phyloP scores from a whole-genome alignment of 2,113 vertebrate genomes.

The Lonchura striata region DNA sequence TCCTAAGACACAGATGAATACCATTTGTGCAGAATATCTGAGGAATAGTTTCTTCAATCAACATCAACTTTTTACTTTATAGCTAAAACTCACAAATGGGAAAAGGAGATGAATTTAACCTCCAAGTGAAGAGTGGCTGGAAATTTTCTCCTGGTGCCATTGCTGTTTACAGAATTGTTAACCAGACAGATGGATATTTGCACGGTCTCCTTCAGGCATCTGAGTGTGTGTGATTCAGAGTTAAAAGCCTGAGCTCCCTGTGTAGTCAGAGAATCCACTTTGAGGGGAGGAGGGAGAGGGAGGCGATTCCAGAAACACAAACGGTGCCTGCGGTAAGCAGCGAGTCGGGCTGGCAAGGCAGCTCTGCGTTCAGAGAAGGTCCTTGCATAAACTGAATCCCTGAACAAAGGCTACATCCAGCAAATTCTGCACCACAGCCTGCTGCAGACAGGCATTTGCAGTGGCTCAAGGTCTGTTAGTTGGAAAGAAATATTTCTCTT shows the following conservation, averaged over 20 bases:
- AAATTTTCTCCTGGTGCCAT: background rate
- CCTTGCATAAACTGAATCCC: constrained; percentile 15
- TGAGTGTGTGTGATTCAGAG: background rate
- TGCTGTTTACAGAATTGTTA: constrained; percentile 29
- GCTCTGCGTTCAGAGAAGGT: background rate
- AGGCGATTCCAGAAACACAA: background rate
- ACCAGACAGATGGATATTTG: constrained; percentile 11
- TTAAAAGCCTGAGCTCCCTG: constrained; percentile 43
- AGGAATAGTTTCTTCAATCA: constrained; percentile 36
- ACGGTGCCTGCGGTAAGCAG: background rate
- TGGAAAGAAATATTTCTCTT: background rate
- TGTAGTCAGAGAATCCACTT: constrained; percentile 1
- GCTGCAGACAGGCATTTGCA: background rate
- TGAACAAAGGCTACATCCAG: background rate
- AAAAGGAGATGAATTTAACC: background rate
- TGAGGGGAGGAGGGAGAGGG: background rate
- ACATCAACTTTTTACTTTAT: background rate
- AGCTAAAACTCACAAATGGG: constrained; percentile 12
- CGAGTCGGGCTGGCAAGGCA: background rate
- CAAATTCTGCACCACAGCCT: background rate
- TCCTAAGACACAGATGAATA: constrained; percentile 12
- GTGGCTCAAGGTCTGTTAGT: background rate
- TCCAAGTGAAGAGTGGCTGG: background rate
- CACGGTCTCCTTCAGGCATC: constrained; percentile 35
- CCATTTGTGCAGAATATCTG: background rate